A percentile compares a stretch with the other conserved stretches of the same genome.
phyloP scores from a whole-genome alignment of 2,797 vertebrate genomes.

The Ctenochaetus hawaiiensis region DNA sequence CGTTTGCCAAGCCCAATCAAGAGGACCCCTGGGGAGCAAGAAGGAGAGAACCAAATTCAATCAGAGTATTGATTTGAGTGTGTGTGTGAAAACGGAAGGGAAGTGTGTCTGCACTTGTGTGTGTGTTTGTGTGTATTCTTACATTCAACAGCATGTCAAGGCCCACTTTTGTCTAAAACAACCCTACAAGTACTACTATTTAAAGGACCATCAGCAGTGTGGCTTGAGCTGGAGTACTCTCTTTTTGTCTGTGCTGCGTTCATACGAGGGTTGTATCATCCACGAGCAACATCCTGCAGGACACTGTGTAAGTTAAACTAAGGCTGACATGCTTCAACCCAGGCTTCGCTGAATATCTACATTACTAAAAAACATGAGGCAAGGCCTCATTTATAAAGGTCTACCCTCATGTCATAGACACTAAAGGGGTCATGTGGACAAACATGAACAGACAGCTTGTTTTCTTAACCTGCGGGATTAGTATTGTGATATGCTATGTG shows the following conservation, averaged over 20 bases:
- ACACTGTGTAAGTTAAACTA: constrained; percentile 45
- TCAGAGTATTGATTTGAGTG: constrained; percentile 61
- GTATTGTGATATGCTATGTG: constrained; percentile 44
- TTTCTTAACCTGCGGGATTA: constrained; percentile 35
- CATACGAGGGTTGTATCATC: constrained; percentile 22
- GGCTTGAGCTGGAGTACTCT: constrained; percentile 50
- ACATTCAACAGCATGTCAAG: constrained; percentile 45
- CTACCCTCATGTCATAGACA: constrained; percentile 29
- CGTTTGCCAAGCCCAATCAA: constrained; percentile 57
- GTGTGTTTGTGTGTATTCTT: constrained; percentile 40
- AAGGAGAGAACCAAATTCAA: constrained; percentile 58
- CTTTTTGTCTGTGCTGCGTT: constrained; percentile 26
- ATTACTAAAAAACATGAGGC: constrained; percentile 36
- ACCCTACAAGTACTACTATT: constrained; percentile 58
- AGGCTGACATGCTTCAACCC: constrained; percentile 48
- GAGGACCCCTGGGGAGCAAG: constrained; percentile 29
- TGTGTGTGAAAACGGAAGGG: constrained; percentile 41
- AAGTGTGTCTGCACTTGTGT: background rate
- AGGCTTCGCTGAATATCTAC: constrained; percentile 48
- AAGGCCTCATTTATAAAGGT: constrained; percentile 54
- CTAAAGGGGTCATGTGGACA: constrained; percentile 39
- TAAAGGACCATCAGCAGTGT: constrained; percentile 46
- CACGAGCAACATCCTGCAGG: constrained; percentile 51
- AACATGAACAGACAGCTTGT: constrained; percentile 56
- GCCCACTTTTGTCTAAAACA: constrained; percentile 52